phyloP scores from a whole-genome alignment of 2,888 invertebrate species.

The Cephus nigrinus region DNA sequence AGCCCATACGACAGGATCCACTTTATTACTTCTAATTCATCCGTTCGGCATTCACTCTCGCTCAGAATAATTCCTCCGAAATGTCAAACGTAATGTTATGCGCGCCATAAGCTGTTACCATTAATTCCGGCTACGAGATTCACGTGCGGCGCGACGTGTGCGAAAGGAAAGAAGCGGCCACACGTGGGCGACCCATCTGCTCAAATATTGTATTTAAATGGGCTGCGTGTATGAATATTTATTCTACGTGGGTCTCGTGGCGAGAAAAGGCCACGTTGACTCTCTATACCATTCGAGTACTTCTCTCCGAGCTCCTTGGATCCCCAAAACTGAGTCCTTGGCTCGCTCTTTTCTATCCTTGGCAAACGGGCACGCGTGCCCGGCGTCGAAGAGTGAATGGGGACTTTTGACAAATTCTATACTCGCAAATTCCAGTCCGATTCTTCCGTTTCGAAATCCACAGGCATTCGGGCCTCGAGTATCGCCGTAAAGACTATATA shows the following conservation, averaged over 20 bases:
- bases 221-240: not conserved
- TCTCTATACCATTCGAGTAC: not conserved
- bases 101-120: not conserved
- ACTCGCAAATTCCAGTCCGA: not conserved
- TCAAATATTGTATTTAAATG: not conserved
- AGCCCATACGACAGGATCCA: not conserved
- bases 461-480: not conserved
- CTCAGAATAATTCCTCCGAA: not conserved
- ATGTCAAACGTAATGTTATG: not conserved
- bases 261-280: not conserved
- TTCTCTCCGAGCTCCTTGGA: not conserved
- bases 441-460: not conserved
- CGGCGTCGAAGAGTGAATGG: not conserved
- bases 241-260: not conserved
- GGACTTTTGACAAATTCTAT: not conserved
- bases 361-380: not conserved
- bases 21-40: not conserved
- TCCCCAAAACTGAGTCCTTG: not conserved
- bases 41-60: not conserved
- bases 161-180: not conserved
- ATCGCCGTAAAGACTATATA: not conserved
- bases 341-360: not conserved
- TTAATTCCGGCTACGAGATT: not conserved
- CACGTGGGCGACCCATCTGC: not conserved
- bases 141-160: not conserved